Evolutionary conservation across 1,140 invertebrate species (phyloP).

Genomic region (Lepidurus arcticus): DNA sequence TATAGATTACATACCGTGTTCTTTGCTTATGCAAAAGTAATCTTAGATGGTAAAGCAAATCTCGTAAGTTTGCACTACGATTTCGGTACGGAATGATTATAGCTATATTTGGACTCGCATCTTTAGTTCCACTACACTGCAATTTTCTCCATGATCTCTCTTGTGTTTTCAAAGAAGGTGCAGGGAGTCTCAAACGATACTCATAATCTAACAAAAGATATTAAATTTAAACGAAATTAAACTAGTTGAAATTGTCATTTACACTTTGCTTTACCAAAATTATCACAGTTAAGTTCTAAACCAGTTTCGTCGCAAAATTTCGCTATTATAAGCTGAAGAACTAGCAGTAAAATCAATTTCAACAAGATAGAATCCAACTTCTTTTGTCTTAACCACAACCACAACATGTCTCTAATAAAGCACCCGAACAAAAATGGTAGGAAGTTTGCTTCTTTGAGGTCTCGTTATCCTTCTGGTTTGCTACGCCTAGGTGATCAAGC

Average conservation of each 20-base stretch:
- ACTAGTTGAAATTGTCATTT: not conserved
- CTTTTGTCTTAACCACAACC: too few species aligned
- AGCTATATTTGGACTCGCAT: not conserved
- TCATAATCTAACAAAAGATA: not conserved
- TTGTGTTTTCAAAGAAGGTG: not conserved
- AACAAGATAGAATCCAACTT: too few species aligned
- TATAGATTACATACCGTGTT: not conserved
- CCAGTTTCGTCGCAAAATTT: not conserved
- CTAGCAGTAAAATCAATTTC: not conserved
- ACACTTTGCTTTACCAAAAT: not conserved
- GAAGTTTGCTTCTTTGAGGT: too few species aligned
- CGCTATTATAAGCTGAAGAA: not conserved
- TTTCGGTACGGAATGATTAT: not conserved
- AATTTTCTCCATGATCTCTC: not conserved
- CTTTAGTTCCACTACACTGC: not conserved
- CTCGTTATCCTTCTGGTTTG: not conserved
- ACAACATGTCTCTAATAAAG: too few species aligned
- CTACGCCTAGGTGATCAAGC: not conserved
- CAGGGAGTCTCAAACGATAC: not conserved
- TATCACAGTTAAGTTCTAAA: not conserved
- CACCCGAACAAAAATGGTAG: too few species aligned
- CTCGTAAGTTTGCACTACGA: not conserved
- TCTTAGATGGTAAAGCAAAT: not conserved
- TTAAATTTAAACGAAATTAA: not conserved
- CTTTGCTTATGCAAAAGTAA: not conserved